Evolutionary conservation across 1,140 invertebrate species (phyloP).

Genomic region (Colletes gigas): DNA sequence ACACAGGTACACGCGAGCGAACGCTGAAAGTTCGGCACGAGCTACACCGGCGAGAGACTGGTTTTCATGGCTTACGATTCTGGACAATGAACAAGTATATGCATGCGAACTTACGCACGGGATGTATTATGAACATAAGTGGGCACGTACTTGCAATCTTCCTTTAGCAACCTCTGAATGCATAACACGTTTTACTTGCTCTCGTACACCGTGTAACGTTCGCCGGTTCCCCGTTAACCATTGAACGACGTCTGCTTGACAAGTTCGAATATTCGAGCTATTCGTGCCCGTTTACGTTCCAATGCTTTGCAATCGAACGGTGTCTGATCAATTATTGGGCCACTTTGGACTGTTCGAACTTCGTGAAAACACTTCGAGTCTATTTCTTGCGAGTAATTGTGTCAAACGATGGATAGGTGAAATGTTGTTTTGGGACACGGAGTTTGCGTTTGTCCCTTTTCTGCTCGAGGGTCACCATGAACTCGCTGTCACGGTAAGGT

Average conservation of each 20-base stretch:
- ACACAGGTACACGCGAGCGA: slow-evolving; percentile 11
- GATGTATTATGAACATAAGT: slow-evolving; percentile 53
- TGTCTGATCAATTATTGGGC: too few species aligned
- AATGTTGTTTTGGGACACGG: too few species aligned
- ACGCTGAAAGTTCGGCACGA: slow-evolving; percentile 60
- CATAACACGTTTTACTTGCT: background rate
- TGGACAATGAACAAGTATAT: slow-evolving; percentile 56
- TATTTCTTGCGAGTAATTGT: too few species aligned
- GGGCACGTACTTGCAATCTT: slow-evolving; percentile 33
- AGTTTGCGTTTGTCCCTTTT: background rate
- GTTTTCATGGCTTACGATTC: slow-evolving; percentile 64
- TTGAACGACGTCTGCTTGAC: too few species aligned
- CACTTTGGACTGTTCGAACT: too few species aligned
- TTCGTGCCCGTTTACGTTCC: too few species aligned
- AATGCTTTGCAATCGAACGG: background rate
- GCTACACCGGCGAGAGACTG: slow-evolving; percentile 58
- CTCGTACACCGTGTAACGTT: background rate
- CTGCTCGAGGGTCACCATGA: slow-evolving; percentile 6
- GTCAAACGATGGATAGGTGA: too few species aligned
- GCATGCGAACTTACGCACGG: slow-evolving; percentile 51
- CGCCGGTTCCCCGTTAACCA: too few species aligned
- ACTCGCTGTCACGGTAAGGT: slow-evolving; percentile 45
- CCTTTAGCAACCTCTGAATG: slow-evolving; percentile 6
- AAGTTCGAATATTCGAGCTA: too few species aligned
- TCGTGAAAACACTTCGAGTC: too few species aligned